Conservation (phyloP, 1,140 invertebrate species). For the Centruroides vittatus region DNA sequence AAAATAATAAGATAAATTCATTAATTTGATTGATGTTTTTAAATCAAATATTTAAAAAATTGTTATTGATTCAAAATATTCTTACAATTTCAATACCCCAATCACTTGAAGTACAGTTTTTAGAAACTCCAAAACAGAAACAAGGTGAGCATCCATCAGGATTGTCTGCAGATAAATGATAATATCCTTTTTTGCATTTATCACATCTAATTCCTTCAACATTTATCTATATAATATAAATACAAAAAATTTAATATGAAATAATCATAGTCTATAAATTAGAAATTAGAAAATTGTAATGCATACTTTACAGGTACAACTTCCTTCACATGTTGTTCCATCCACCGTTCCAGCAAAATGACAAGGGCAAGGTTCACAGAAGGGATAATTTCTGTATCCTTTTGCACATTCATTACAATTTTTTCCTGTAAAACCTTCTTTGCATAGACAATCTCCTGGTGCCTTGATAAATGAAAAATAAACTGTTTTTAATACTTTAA, state of each 20-base stretch:
- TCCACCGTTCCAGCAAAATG: conserved; percentile 52
- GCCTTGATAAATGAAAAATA: not conserved
- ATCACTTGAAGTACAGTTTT: conserved; percentile 44
- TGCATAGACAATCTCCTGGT: conserved; percentile 66
- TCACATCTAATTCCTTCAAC: conserved; percentile 67
- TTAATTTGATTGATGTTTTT: too few relatives aligned
- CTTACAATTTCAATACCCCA: conserved; percentile 22
- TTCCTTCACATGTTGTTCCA: conserved; percentile 53
- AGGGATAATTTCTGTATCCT: conserved; percentile 62
- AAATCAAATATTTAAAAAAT: too few relatives aligned
- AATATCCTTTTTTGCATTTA: conserved; percentile 67
- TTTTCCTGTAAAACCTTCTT: conserved; percentile 59
- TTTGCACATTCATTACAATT: conserved; percentile 70
- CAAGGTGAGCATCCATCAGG: conserved; percentile 70
- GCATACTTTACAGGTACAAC: conserved; percentile 67
- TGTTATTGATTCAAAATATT: not conserved
- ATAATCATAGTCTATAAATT: not conserved
- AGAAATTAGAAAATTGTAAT: not conserved
- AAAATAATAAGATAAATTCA: too few relatives aligned
- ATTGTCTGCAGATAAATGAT: conserved; percentile 53
- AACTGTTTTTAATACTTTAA: too few relatives aligned
- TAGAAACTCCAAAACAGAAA: conserved; percentile 79
- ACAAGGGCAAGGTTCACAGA: conserved; percentile 67
- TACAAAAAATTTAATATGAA: not conserved
- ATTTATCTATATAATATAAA: conserved; percentile 31